These are phyloP conservation scores for Grallaria varia DNA, from an alignment of 2,113 vertebrate species.

Conservation along the genomic window DNA sequence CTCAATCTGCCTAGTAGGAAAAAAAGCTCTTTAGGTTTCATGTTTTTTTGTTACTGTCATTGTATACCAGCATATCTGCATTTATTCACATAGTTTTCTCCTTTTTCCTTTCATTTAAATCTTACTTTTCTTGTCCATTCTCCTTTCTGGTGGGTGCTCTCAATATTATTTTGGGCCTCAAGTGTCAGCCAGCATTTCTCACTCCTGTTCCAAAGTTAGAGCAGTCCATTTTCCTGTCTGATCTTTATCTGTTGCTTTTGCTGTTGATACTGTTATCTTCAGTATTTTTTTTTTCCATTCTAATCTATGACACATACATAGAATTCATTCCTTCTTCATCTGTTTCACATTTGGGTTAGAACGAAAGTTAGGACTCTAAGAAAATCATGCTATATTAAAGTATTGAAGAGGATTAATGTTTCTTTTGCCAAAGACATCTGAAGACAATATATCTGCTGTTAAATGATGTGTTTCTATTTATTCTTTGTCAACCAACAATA, in stretches of 20 bases:
- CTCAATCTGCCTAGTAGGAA: not conserved
- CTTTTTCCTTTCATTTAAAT: not conserved
- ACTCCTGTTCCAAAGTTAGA: not conserved
- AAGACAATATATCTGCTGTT: not conserved
- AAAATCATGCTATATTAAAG: not conserved
- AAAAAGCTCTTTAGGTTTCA: not conserved
- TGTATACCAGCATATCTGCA: not conserved
- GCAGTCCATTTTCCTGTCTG: not conserved
- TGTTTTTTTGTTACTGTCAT: not conserved
- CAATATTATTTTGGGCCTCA: not conserved
- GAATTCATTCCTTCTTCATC: not conserved
- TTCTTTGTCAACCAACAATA: not conserved
- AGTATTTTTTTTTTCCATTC: not conserved
- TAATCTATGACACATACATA: not conserved
- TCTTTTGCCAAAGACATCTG: not conserved
- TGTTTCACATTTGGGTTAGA: not conserved
- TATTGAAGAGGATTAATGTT: not conserved
- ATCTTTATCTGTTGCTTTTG: not conserved
- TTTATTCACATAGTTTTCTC: not conserved
- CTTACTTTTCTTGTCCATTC: not conserved
- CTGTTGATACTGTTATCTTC: not conserved
- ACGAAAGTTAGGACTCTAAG: not conserved
- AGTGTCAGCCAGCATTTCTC: not conserved
- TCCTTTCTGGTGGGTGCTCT: not conserved
- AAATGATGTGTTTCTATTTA: not conserved